Base-by-base conservation (phyloP, 2,113 vertebrate species). In the Eupsittula cactorum region DNA sequence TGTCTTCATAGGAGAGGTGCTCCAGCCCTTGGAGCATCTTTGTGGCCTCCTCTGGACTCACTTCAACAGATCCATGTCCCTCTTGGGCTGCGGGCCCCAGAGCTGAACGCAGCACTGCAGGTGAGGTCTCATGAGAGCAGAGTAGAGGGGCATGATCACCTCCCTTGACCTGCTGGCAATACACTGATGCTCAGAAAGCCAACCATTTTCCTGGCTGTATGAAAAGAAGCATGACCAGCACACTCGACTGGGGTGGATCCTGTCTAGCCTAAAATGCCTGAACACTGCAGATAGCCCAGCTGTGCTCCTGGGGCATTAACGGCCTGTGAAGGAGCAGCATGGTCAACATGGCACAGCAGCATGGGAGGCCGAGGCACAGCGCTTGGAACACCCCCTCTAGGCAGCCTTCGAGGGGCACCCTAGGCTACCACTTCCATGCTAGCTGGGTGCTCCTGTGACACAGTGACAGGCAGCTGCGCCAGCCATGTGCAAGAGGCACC, bases 261-360 rank as follows among this genome's bases (percentile, higher is more conserved):
- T 4, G 0, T 25, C 41, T n/a, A 55, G n/a, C 9, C 19, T 16
- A 27, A 28, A 57, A 67, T 23, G 39, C 29, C 49, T 37, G 55
- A 33, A 35, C 16, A 11, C 57, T 24, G 12, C 29, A 44, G 39
- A 16, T 16, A 44, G 13, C 15, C 9, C 13, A 14, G 57, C 24
- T 28, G 35, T 11, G 21, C 9, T 29, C 33, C 59, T 1, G 5
- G 23, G 10, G 33, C 17, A 4, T 16, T 39, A 71, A 16, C 0
- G 4, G 14, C 11, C 1, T 0, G 25, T 1, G 16, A 44, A 44
- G 21, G 18, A 83, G 29, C 41, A 16, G 28, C 0, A 1, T 25
- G 12, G 41, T 39, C 18, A 9, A 1, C 25, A 15, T 23, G 35
- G 55, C 79, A 55, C 24, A 49, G 57, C 39, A 4, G 3, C 13